Conservation (phyloP, 1,140 invertebrate genomes). For the Uloborus diversus region DNA sequence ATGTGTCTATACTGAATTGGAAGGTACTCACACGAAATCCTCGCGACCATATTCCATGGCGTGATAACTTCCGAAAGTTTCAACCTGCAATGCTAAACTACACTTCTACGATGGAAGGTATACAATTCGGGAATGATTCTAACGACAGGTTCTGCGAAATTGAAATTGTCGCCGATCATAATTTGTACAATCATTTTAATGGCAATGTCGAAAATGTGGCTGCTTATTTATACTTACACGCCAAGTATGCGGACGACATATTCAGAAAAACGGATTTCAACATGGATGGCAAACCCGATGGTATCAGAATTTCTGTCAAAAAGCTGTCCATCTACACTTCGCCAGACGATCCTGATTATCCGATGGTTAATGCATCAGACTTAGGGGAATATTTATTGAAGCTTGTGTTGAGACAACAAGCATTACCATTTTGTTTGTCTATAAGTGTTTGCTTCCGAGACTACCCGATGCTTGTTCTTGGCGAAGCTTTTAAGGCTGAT, state of each 20-base stretch:
- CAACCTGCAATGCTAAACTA: background rate
- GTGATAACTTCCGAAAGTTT: background rate
- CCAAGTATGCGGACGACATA: slow-evolving; percentile 17
- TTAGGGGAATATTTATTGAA: background rate
- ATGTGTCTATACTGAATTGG: background rate
- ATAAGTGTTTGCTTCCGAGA: background rate
- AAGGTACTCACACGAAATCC: background rate
- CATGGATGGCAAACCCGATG: slow-evolving; percentile 11
- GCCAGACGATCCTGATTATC: slow-evolving; percentile 9
- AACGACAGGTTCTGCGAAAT: slow-evolving; percentile 24
- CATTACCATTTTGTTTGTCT: slow-evolving; percentile 18
- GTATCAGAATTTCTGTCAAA: slow-evolving; percentile 13
- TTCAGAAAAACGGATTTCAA: slow-evolving; percentile 40
- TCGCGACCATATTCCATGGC: background rate
- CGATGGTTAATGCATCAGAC: background rate
- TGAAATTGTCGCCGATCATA: slow-evolving; percentile 40
- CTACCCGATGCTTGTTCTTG: slow-evolving; percentile 1
- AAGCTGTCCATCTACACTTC: slow-evolving; percentile 29
- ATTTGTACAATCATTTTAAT: background rate
- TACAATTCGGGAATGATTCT: background rate
- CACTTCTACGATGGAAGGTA: too few species aligned
- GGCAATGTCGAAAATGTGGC: background rate
- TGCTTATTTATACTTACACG: slow-evolving; percentile 33
- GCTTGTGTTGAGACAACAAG: slow-evolving; percentile 7
- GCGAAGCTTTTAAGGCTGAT: slow-evolving; percentile 24